Percentiles rank a stretch among this genome's conserved stretches.
Evolutionary conservation across 2,797 vertebrate species (phyloP).

Genomic region (Poecilia gillii): DNA sequence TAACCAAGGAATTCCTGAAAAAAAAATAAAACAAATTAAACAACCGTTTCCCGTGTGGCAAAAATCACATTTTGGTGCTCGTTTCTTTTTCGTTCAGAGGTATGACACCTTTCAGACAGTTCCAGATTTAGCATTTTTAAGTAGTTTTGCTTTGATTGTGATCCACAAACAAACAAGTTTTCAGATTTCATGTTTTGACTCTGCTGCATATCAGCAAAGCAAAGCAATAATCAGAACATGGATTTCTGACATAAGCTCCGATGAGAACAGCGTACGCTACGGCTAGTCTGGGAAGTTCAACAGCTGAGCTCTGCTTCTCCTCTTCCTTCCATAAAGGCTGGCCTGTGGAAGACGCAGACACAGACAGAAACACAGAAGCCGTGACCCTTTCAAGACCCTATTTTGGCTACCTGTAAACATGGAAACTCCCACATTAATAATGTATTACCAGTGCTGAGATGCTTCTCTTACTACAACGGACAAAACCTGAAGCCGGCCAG

Average conservation of each 20-base stretch:
- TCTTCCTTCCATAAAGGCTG: slow-evolving; percentile 32
- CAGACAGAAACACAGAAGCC: slow-evolving; percentile 51
- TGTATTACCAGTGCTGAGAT: slow-evolving; percentile 56
- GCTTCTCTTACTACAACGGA: slow-evolving; percentile 60
- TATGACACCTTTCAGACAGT: background rate
- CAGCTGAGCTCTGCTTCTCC: slow-evolving; percentile 25
- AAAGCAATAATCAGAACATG: background rate
- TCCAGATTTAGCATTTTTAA: background rate
- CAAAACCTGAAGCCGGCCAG: slow-evolving; percentile 62
- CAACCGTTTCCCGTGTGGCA: background rate
- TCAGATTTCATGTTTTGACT: background rate
- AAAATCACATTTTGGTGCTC: slow-evolving; percentile 66
- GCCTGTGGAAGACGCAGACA: slow-evolving; percentile 45
- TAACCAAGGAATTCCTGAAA: background rate
- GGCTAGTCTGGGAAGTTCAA: slow-evolving; percentile 24
- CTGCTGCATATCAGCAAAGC: background rate
- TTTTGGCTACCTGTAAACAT: slow-evolving; percentile 71
- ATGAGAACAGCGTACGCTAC: slow-evolving; percentile 4
- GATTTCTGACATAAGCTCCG: background rate
- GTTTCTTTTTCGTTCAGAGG: slow-evolving; percentile 22
- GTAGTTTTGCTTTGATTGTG: background rate
- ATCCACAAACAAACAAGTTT: background rate
- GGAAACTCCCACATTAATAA: slow-evolving; percentile 83
- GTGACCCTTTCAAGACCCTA: slow-evolving; percentile 47
- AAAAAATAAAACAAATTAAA: background rate